Conservation (phyloP, 2,797 vertebrate species). For the Danionella dracula region DNA sequence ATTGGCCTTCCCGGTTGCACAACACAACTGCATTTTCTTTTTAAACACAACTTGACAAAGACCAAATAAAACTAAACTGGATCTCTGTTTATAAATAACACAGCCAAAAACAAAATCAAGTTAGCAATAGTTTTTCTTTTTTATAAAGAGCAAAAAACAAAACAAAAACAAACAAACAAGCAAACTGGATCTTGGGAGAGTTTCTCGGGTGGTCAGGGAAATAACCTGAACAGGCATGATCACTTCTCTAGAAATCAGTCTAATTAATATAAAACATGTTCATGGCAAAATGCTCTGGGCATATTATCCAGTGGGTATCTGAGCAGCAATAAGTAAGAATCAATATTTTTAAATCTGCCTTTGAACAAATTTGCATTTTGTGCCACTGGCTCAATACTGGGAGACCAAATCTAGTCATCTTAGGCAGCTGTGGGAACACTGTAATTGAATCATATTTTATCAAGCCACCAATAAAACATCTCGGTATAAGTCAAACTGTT, state of each 20-base stretch:
- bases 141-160: no score
- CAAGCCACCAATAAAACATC: constrained; percentile 14
- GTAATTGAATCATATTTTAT: constrained; percentile 1
- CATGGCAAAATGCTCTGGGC: constrained; percentile 29
- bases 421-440: constrained; percentile 1
- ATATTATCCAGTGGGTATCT: constrained; percentile 23
- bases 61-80: constrained; percentile 46
- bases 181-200: not conserved
- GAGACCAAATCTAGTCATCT: constrained; percentile 1
- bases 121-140: constrained; percentile 18
- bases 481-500: not conserved
- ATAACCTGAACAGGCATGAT: constrained; percentile 24
- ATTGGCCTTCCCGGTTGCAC: constrained; percentile 57
- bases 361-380: constrained; percentile 11
- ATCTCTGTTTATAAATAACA: constrained; percentile 34
- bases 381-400: not conserved
- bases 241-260: constrained; percentile 27
- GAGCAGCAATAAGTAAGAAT: constrained; percentile 37
- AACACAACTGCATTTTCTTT: constrained; percentile 46
- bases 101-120: constrained; percentile 39
- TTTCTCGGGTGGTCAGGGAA: constrained; percentile 10
- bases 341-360: constrained; percentile 6
- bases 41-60: constrained; percentile 50
- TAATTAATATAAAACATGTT: constrained; percentile 26
- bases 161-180: not conserved